Conservation (phyloP, 2,888 invertebrate species). For the Tyria jacobaeae region DNA sequence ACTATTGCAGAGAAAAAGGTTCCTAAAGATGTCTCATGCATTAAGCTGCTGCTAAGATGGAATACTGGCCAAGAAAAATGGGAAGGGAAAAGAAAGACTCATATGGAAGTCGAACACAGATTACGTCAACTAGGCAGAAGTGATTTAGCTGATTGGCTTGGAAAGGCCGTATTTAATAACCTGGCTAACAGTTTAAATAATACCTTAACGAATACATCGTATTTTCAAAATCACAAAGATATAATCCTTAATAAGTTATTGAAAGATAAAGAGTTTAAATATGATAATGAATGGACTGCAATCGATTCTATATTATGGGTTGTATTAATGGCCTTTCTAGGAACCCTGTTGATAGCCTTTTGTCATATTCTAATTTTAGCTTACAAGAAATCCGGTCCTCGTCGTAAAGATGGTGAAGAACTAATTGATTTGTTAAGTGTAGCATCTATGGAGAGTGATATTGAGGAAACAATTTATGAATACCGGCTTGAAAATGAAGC, state of each 20-base stretch:
- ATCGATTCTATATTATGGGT: conserved; percentile 61
- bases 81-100: conserved; percentile 86
- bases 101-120: conserved; percentile 83
- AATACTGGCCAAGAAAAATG: conserved; percentile 67
- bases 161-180: conserved; percentile 84
- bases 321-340: conserved; percentile 47
- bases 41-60: conserved; percentile 87
- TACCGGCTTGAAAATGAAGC: conserved; percentile 29
- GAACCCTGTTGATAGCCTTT: conserved; percentile 45
- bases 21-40: conserved; percentile 83
- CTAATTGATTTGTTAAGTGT: conserved; percentile 47
- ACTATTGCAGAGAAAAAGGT: conserved; percentile 69
- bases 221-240: conserved; percentile 30
- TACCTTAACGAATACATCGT: conserved; percentile 48
- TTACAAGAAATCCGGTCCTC: conserved; percentile 23
- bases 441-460: conserved; percentile 49
- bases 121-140: conserved; percentile 86
- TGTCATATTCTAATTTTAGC: conserved; percentile 38
- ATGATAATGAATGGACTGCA: conserved; percentile 56
- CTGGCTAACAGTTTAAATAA: conserved; percentile 80
- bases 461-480: conserved; percentile 54
- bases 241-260: conserved; percentile 36
- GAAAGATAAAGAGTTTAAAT: conserved; percentile 39
- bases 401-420: conserved; percentile 33
- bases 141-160: conserved; percentile 88